Conservation (phyloP, 2,888 invertebrate genomes). For the Rutpela maculata region DNA sequence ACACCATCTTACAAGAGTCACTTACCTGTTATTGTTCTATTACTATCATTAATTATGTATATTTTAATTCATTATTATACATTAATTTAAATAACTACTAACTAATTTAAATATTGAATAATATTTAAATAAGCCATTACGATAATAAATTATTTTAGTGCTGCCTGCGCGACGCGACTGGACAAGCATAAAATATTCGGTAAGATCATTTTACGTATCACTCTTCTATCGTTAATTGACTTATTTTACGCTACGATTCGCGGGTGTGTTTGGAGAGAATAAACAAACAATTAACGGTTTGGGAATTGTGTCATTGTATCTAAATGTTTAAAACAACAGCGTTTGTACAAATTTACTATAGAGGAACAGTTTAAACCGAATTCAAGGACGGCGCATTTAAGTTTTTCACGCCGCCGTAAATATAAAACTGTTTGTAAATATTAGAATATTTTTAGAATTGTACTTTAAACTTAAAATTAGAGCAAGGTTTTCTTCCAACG, state of each 20-base stretch:
- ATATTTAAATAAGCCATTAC: background rate
- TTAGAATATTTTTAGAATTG: conserved; percentile 49
- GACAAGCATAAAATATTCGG: no score
- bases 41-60: background rate
- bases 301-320: conserved; percentile 26
- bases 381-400: conserved; percentile 40
- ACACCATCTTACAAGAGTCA: background rate
- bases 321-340: conserved; percentile 8
- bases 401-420: conserved; percentile 45
- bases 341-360: conserved; percentile 29
- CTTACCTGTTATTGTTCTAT: background rate
- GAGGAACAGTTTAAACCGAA: conserved; percentile 26
- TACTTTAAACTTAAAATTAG: conserved; percentile 33
- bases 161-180: background rate
- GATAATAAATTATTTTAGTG: background rate
- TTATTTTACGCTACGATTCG: background rate
- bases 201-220: background rate
- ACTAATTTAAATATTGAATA: background rate
- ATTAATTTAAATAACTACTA: background rate
- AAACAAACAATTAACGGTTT: conserved; percentile 22
- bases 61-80: background rate
- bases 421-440: conserved; percentile 52
- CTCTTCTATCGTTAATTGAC: background rate
- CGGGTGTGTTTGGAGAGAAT: conserved; percentile 5
- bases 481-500: conserved; percentile 43